Base-by-base conservation (phyloP, 2,888 invertebrate species). In the Ctenicera cuprea region DNA sequence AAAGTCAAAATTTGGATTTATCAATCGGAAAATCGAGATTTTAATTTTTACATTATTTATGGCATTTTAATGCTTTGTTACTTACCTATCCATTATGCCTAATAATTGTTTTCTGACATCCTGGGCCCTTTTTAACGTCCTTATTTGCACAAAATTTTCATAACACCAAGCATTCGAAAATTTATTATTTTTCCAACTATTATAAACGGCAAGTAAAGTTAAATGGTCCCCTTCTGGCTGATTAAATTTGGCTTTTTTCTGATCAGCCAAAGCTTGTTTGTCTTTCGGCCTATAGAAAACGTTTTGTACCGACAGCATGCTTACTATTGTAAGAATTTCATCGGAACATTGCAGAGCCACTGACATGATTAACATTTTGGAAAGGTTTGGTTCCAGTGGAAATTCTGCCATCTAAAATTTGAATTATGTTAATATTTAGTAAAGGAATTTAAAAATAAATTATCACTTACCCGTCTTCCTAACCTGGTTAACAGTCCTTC, bases 101-200 rank as follows among this genome's bases (percentile, higher is more conserved):
- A 99, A 88, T 83, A 99, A 88, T 86, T 99, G 99, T 87, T 99
- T 99, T 48, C 99, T 90, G 0, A 99, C 98, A 88, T 99, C 99
- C 87, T 99, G 98, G 0, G 99, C 97, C 18, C 99, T 90, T 86
- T 99, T 99, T 73, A 99, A 88, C 0, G 98, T 99, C 20, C 99
- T 89, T 37, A 98, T 97, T 89, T 99, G 99, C 3, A 99, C 97
- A 85, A 99, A 99, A 89, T 99, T 99, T 86, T 99, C 99, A 84
- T 98, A 99, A 86, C 99, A 99, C 99, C 99, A 99, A 0, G 98
- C 97, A 86, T 97, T 97, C 0, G 97, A 97, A 87, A 99, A 99
- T 88, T 99, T 98, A 85, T 99, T 99, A 85, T 98, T 98, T 83
- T 97, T 95, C 99, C 99, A 99, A 62, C 98, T 97, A 86, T 99